Percentiles rank a stretch among this genome's conserved stretches.
These are phyloP conservation scores for Holothuria scabra DNA, from an alignment of 53 echinoderm and acorn worm genomes.

Conservation along the genomic window DNA sequence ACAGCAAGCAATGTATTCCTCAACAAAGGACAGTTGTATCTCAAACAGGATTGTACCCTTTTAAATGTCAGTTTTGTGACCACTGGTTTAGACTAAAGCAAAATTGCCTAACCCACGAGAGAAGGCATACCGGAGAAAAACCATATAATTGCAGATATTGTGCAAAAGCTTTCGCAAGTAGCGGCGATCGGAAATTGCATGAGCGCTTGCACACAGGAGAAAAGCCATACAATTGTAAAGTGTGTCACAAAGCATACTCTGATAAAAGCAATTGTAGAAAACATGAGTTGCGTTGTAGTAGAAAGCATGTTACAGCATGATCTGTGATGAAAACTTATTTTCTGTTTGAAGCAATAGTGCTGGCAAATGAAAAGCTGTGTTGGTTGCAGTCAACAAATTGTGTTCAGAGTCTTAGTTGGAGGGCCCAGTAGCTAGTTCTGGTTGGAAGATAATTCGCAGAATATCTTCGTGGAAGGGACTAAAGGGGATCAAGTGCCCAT, in stretches of 20 bases:
- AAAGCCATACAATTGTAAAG: constrained; percentile 48
- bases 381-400: no score
- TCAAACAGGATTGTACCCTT: background rate
- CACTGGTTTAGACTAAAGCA: background rate
- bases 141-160: constrained; percentile 54
- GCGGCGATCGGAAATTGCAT: constrained; percentile 31
- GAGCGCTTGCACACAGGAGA: constrained; percentile 59
- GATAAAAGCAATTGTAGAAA: constrained; percentile 32
- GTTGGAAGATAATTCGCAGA: no score
- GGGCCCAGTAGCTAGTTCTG: no score
- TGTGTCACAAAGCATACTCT: constrained; percentile 46
- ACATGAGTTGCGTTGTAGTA: constrained; percentile 26
- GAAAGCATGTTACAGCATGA: no score
- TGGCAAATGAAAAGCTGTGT: no score
- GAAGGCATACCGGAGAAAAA: constrained; percentile 55
- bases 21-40: no score
- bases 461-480: no score
- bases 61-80: constrained; percentile 20
- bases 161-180: constrained; percentile 31
- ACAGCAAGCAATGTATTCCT: no score
- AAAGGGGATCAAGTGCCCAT: no score
- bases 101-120: constrained; percentile 33
- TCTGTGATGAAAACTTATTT: no score
- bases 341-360: no score
- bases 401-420: no score